Base-by-base conservation (phyloP, 64 coral and sea anemone species). In the Montipora foliosa region DNA sequence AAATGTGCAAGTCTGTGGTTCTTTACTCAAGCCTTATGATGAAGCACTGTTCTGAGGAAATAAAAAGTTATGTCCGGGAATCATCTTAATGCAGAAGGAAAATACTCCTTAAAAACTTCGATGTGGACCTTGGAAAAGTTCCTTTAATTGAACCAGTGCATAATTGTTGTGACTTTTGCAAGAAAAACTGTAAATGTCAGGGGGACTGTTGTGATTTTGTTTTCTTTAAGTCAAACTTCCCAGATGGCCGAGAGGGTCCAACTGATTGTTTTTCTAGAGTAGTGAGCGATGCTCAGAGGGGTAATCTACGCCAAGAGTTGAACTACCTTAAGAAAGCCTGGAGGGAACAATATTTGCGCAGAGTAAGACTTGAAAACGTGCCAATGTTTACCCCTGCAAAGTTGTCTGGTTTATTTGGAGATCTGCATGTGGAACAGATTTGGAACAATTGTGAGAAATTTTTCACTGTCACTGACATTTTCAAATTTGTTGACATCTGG, bases 401-500 rank as follows among this genome's bases (percentile, higher is more conserved):
- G 49, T 21, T 88, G 51, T 74, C 25, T 53, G 19, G 85, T 88
- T 68, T 17, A 70, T 75, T 88, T 75, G 85, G 85, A 74, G 67
- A 74, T 74, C 19, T 24, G 15, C 85, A 88, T 5, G 55, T 88
- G 22, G 55, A 67, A 16, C 85, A 88, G 22, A 75, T 88, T n/a
- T 25, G 49, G 20, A 51, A 52, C 45, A 74, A 88, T 74, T 88
- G 85, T 44, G 21, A 5, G 9, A 76, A 10, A 0, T 48, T 76
- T 76, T 76, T 76, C 24, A 76, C 74, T 44, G 4, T 79, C 53
- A 64, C 68, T 57, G 44, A 93, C 57, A 74, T 66, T 47, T 84
- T 77, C 47, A 87, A 93, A 55, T 93, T 82, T 87, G 91, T 93
- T 76, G 91, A 93, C 52, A 93, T 93, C 47, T 93, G 91, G 91